These are phyloP conservation scores for Pantherophis vulpinus DNA, from an alignment of 2,797 vertebrate genomes.

Conservation along the genomic window DNA sequence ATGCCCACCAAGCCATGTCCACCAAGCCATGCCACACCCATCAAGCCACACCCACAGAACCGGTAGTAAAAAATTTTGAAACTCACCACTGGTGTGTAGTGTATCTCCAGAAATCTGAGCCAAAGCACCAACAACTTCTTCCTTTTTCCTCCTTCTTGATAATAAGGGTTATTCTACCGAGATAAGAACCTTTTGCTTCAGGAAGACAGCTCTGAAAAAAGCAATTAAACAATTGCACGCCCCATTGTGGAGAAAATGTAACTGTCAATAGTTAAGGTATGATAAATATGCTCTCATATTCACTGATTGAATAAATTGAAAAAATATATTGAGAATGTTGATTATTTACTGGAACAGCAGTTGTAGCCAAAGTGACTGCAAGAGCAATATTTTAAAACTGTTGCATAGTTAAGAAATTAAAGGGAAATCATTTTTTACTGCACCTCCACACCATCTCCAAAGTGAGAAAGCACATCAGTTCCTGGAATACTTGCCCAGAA, in stretches of 20 bases:
- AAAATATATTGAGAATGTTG: background rate
- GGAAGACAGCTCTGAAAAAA: conserved; percentile 30
- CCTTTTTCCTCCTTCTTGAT: background rate
- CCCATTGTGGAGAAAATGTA: background rate
- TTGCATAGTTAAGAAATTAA: background rate
- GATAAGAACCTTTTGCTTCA: background rate
- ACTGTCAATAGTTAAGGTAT: conserved; percentile 1
- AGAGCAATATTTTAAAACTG: background rate
- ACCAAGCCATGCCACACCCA: too few species aligned
- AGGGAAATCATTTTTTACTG: background rate
- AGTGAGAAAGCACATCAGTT: background rate
- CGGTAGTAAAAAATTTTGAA: too few species aligned
- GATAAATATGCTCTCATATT: background rate
- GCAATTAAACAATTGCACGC: conserved; percentile 8
- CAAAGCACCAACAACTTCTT: background rate
- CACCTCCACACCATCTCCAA: background rate
- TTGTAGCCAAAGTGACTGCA: background rate
- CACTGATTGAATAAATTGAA: background rate
- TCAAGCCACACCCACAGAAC: too few species aligned
- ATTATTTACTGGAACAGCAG: background rate
- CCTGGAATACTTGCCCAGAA: background rate
- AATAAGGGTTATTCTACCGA: background rate
- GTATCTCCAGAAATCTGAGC: conserved; percentile 15
- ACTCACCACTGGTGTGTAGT: conserved; percentile 12
- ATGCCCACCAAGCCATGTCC: too few species aligned